Evolutionary conservation across 2,113 vertebrate genomes (phyloP).

Genomic region (Sinocyclocheilus grahami): DNA sequence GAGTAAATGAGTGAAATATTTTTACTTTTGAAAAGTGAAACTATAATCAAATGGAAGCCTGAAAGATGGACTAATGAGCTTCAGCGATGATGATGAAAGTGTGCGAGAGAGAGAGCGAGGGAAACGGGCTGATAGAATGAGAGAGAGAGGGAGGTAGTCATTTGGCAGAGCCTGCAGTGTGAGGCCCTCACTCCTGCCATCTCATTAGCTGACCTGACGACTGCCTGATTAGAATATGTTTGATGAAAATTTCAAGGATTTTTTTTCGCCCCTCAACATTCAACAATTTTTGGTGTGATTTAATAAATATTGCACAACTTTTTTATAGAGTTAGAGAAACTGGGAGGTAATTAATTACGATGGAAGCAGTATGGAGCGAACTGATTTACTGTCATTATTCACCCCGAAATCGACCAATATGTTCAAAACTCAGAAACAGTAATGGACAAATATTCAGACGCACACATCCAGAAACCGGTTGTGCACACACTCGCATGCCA

Average conservation of each 20-base stretch:
- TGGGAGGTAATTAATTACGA: constrained; percentile 84
- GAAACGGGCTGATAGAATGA: constrained; percentile 15
- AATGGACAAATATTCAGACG: constrained; percentile 63
- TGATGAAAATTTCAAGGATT: constrained; percentile 99
- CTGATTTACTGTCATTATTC: constrained; percentile 80
- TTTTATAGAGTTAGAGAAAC: constrained; percentile 77
- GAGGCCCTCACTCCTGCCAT: constrained; percentile 94
- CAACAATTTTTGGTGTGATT: constrained; percentile 89
- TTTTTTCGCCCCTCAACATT: constrained; percentile 69
- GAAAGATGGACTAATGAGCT: constrained; percentile 97
- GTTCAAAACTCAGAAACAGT: constrained; percentile 76
- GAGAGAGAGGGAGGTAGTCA: constrained; percentile 38
- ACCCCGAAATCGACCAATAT: constrained; percentile 80
- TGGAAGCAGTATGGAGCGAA: constrained; percentile 83
- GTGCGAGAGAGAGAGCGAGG: constrained; percentile 56
- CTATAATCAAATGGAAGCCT: constrained; percentile 95
- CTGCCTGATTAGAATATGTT: constrained; percentile 99
- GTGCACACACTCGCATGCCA: constrained; percentile 38
- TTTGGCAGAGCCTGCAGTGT: constrained; percentile 86
- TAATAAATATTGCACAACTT: constrained; percentile 93
- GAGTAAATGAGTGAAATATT: constrained; percentile 95
- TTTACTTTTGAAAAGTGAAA: constrained; percentile 93
- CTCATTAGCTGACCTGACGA: constrained; percentile 99
- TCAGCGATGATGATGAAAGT: constrained; percentile 98
- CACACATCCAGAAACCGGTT: constrained; percentile 43